Conservation (phyloP, 2,113 vertebrate species). For the Aegypius monachus region DNA sequence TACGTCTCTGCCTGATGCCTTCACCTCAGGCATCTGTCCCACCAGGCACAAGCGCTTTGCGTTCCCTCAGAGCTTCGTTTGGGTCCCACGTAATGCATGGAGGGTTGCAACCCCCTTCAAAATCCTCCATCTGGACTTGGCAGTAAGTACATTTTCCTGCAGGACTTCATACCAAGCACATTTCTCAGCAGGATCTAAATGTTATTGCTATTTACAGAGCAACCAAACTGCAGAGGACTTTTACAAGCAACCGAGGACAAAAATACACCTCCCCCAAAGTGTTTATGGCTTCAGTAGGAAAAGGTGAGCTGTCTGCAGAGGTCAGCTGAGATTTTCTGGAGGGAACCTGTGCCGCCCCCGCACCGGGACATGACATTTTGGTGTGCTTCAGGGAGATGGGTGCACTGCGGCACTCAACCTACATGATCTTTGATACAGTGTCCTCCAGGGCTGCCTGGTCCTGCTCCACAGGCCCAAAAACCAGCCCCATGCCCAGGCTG, state of each 20-base stretch:
- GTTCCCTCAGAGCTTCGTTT: rapidly evolving
- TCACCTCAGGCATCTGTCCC: neutral
- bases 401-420: rapidly evolving
- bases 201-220: neutral
- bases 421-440: neutral
- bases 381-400: rapidly evolving
- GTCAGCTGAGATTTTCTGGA: neutral
- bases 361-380: neutral
- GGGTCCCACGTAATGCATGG: rapidly evolving
- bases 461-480: rapidly evolving
- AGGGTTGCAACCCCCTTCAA: neutral
- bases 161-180: neutral
- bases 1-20: neutral
- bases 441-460: neutral
- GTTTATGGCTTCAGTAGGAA: neutral
- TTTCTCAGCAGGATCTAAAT: neutral
- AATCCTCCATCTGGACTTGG: neutral
- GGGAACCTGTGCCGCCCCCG: neutral
- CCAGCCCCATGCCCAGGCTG: rapidly evolving
- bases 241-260: neutral
- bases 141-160: neutral
- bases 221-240: neutral
- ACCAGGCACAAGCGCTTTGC: rapidly evolving
- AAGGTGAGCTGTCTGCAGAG: neutral
- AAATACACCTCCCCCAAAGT: neutral